Evolutionary conservation across 2,797 vertebrate species (phyloP).

Genomic region (Anguilla marmorata): DNA sequence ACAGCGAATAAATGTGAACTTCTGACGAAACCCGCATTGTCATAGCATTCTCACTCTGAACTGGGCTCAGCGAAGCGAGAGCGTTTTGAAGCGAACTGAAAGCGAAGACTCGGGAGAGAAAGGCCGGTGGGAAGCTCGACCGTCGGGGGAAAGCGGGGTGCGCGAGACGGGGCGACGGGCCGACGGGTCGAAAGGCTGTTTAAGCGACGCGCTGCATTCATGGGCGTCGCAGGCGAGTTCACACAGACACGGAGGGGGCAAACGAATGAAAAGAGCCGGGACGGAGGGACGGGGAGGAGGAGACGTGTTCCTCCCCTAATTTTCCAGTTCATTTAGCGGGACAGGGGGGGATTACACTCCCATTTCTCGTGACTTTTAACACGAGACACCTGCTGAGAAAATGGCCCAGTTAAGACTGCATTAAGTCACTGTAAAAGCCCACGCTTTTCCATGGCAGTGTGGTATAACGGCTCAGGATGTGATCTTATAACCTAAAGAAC

Average conservation of each 20-base stretch:
- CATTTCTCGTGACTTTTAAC: slow-evolving; percentile 61
- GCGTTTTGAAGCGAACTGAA: not conserved
- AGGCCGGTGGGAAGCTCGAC: not conserved
- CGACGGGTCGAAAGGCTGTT: slow-evolving; percentile 69
- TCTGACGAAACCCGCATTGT: not conserved
- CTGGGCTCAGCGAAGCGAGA: not conserved
- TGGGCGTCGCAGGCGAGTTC: slow-evolving; percentile 75
- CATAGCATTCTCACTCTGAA: not conserved
- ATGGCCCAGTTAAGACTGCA: slow-evolving; percentile 46
- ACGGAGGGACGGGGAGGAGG: slow-evolving; percentile 50
- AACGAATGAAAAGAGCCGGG: slow-evolving; percentile 21
- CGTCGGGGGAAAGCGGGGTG: slow-evolving; percentile 30
- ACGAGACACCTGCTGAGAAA: slow-evolving; percentile 72
- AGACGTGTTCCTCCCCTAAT: slow-evolving; percentile 71
- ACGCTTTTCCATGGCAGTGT: not conserved
- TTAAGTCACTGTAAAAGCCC: not conserved
- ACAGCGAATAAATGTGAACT: not conserved
- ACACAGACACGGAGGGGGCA: slow-evolving; percentile 53
- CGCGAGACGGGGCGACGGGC: slow-evolving; percentile 22
- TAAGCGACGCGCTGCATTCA: slow-evolving; percentile 74
- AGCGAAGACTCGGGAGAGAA: not conserved
- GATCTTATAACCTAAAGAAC: not conserved
- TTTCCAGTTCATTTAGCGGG: slow-evolving; percentile 77
- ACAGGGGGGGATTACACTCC: slow-evolving; percentile 69
- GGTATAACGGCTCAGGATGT: not conserved